A percentile compares a stretch with the other conserved stretches of the same genome.
These are phyloP conservation scores for Orthonevra nobilis DNA, from an alignment of 2,888 invertebrate species.

Conservation along the genomic window DNA sequence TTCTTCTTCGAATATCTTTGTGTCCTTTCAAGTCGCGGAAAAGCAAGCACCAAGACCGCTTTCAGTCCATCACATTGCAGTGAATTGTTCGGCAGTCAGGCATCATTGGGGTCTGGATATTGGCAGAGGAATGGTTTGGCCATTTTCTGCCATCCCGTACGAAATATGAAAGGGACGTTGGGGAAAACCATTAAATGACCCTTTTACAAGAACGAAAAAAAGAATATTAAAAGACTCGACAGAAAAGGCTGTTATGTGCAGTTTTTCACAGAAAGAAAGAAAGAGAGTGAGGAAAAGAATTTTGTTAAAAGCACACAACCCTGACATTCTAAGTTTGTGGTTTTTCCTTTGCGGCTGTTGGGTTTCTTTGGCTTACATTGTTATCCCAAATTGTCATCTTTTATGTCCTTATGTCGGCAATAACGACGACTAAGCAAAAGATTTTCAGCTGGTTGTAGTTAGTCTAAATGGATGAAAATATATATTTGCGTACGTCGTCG, in stretches of 20 bases:
- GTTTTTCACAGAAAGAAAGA: slow-evolving; percentile 39
- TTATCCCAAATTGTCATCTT: slow-evolving; percentile 65
- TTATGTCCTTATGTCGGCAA: slow-evolving; percentile 62
- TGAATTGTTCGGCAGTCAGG: not conserved
- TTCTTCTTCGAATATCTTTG: slow-evolving; percentile 23
- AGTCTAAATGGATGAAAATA: slow-evolving; percentile 46
- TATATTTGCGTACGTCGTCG: slow-evolving; percentile 60
- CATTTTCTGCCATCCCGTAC: slow-evolving; percentile 28
- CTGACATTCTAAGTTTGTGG: slow-evolving; percentile 19
- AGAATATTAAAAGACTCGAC: slow-evolving; percentile 31
- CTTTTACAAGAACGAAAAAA: slow-evolving; percentile 23
- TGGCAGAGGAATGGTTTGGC: slow-evolving; percentile 2
- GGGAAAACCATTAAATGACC: slow-evolving; percentile 57
- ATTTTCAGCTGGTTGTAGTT: slow-evolving; percentile 25
- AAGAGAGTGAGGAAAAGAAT: slow-evolving; percentile 45
- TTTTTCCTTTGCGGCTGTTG: slow-evolving; percentile 13
- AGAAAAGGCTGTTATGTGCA: slow-evolving; percentile 65
- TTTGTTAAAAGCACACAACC: too few species aligned
- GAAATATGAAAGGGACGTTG: slow-evolving; percentile 58
- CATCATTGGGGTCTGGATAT: not conserved
- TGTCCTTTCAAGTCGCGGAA: slow-evolving; percentile 16
- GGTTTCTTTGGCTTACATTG: slow-evolving; percentile 43
- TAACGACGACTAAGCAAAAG: slow-evolving; percentile 58
- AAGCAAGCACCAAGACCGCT: not conserved
- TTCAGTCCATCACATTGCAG: not conserved